Evolutionary conservation across 2,888 invertebrate species (phyloP), one percentile per base, ranked within the genome.

Genomic region (Pimpla rufipes): DNA sequence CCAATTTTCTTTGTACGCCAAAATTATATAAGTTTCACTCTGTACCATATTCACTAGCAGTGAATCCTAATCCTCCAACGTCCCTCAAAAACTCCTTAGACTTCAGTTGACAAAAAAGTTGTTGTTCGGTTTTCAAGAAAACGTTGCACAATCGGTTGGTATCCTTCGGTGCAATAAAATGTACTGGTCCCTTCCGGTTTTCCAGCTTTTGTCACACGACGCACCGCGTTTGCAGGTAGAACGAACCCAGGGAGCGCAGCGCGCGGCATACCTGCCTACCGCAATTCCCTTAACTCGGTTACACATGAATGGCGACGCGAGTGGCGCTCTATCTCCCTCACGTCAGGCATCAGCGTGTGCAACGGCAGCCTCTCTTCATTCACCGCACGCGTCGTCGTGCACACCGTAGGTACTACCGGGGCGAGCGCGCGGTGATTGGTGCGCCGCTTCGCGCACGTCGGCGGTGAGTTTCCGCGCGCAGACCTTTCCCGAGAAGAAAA

Each of bases 401-500:
- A 29, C 55, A 57, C 50, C 77, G 50, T 62, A 40, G n/a, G 45
- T 37, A 50, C 37, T 37, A 23, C 16, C n/a, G n/a, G 18, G 16
- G 13, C n/a, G 7, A 16, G 11, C 16, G n/a, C 55, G 66, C 40
- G 62, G 62, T 62, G 62, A 62, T 62, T 62, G 62, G 62, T 37
- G n/a, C n/a, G 29, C 3, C 29, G 29, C 29, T 2, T 3, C 29
- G 59, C n/a, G 35, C 16, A 16, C 40, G 62, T 37, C 40, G 73
- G 23, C 52, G 35, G 42, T 18, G 67, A 78, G 40, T 66, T 82
- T 62, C 74, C 55, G 5, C 73, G 45, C n/a, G n/a, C n/a, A 78
- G 77, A 78, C 52, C 68, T 78, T 73, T 57, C 47, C 29, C 67
- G 67, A 52, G 77, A 68, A 78, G 73, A 78, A 78, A 82, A 78